These are phyloP conservation scores for Platorchestia sp. DNA, from an alignment of 1,140 invertebrate species.

Conservation along the genomic window DNA sequence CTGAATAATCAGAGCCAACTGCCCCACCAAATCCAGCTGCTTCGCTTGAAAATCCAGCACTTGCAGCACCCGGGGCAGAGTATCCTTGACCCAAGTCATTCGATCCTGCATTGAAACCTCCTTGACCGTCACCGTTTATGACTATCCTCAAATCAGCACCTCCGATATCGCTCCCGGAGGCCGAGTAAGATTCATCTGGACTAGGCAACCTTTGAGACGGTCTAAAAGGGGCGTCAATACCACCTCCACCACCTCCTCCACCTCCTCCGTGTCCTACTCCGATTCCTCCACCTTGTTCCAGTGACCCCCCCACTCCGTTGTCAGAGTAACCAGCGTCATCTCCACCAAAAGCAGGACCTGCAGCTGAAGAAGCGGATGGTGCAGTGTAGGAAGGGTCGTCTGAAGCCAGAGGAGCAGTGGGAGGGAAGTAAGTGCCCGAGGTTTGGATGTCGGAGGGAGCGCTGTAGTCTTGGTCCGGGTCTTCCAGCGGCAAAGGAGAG, in stretches of 20 bases:
- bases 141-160: conserved; percentile 28
- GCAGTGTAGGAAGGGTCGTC: conserved; percentile 39
- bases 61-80: not conserved
- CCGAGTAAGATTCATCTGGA: conserved; percentile 32
- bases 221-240: not conserved
- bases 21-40: not conserved
- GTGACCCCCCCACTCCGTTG: conserved; percentile 18
- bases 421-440: conserved; percentile 22
- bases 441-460: not conserved
- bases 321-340: conserved; percentile 27
- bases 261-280: not conserved
- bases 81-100: conserved; percentile 26
- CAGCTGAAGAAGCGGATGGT: conserved; percentile 27
- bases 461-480: conserved; percentile 3
- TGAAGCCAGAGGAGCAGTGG: conserved; percentile 8
- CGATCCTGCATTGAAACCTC: conserved; percentile 30
- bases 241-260: not conserved
- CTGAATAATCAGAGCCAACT: not conserved
- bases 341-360: not conserved
- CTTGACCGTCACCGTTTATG: conserved; percentile 20
- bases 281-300: not conserved
- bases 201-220: conserved; percentile 14
- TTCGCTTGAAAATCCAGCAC: not conserved
- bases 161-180: not conserved
- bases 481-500: conserved; percentile 52